Evolutionary conservation across 2,113 vertebrate genomes (phyloP).

Genomic region (Antigone vipio): DNA sequence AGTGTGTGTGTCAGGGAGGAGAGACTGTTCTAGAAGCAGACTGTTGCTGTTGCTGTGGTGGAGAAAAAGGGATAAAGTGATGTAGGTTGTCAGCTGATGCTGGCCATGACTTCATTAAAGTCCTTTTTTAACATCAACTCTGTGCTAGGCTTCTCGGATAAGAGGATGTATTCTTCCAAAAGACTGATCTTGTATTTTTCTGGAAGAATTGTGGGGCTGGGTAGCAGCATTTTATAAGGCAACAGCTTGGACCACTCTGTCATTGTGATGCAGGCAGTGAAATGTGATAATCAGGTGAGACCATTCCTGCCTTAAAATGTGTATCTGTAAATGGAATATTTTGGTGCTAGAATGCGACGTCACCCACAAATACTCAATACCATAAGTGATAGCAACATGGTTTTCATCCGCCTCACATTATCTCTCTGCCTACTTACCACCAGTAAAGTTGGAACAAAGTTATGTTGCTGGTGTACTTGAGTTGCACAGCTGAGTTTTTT

Average conservation of each 20-base stretch:
- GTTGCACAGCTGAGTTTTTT: not conserved
- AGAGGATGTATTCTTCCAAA: not conserved
- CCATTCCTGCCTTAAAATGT: not conserved
- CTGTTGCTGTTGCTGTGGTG: not conserved
- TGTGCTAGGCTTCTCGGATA: not conserved
- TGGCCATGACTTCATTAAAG: not conserved
- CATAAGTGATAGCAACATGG: rapidly evolving
- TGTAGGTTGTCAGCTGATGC: not conserved
- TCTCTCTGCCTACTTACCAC: not conserved
- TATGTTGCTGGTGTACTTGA: not conserved
- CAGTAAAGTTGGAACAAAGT: not conserved
- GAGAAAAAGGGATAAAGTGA: not conserved
- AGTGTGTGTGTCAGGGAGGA: not conserved
- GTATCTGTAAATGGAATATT: not conserved
- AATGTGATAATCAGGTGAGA: not conserved
- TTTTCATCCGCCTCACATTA: not conserved
- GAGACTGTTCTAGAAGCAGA: not conserved
- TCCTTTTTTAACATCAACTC: not conserved
- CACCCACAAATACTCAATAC: not conserved
- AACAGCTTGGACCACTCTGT: not conserved
- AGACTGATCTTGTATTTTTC: not conserved
- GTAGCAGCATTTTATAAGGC: not conserved
- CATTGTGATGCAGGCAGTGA: not conserved
- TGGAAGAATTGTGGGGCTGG: not conserved
- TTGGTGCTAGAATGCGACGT: not conserved